Conservation (phyloP, 2,888 invertebrate species). For the Neocrepidodera transversa region DNA sequence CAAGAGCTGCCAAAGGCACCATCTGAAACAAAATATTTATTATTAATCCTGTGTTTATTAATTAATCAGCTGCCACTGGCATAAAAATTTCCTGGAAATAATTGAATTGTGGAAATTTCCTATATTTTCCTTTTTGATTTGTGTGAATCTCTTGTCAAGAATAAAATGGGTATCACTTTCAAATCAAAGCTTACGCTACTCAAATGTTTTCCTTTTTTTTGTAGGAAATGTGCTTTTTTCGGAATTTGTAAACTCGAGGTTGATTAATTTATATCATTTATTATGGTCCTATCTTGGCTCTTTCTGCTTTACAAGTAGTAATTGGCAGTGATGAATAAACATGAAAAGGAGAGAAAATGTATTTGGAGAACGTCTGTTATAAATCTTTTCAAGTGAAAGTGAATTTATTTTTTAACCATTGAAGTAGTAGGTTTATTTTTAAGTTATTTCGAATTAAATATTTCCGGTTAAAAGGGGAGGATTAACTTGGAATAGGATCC, state of each 20-base stretch:
- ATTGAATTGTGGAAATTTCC: too few relatives aligned
- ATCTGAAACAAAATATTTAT: constrained; percentile 51
- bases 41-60: neutral
- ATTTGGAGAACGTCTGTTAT: neutral
- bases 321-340: constrained; percentile 10
- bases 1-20: constrained; percentile 57
- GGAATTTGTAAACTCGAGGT: neutral
- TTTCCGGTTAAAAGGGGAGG: neutral
- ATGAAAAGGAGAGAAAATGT: neutral
- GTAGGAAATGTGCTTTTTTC: neutral
- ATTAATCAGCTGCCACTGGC: too few relatives aligned
- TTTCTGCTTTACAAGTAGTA: constrained; percentile 5
- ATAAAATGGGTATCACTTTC: too few relatives aligned
- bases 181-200: too few relatives aligned
- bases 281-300: neutral
- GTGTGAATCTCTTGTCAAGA: too few relatives aligned
- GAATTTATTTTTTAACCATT: neutral
- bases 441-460: too few relatives aligned
- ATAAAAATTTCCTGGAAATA: too few relatives aligned
- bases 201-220: neutral
- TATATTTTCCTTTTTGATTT: too few relatives aligned
- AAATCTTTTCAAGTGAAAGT: neutral
- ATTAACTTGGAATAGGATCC: neutral
- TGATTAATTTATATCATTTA: neutral
- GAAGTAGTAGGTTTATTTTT: too few relatives aligned